These are phyloP conservation scores for Rhodinocichla rosea DNA, from an alignment of 2,113 vertebrate genomes.

Conservation along the genomic window DNA sequence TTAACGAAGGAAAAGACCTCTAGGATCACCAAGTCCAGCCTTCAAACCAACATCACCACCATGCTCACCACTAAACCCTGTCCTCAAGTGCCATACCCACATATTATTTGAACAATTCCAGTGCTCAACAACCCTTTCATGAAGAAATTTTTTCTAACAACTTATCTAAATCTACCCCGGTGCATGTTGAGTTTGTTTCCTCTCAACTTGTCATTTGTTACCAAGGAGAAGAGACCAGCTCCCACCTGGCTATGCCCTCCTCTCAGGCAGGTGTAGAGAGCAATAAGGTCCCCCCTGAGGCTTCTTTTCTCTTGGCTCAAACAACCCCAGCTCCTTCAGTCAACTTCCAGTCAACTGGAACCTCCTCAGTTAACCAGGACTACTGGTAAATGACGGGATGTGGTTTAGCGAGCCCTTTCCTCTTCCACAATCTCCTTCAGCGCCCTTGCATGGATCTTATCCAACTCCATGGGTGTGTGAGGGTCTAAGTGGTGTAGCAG, in stretches of 20 bases:
- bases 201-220: accelerated
- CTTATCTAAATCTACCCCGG: background rate
- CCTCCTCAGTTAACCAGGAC: background rate
- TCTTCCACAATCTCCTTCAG: background rate
- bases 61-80: background rate
- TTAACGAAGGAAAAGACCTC: background rate
- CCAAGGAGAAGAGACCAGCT: accelerated
- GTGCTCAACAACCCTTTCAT: background rate
- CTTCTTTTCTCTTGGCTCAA: background rate
- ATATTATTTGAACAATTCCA: background rate
- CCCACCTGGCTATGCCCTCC: background rate
- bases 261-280: background rate
- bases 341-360: background rate
- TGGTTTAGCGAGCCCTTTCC: background rate
- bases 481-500: background rate
- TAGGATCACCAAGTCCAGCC: background rate
- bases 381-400: background rate
- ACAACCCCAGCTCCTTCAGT: background rate
- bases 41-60: background rate
- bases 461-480: background rate
- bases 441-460: background rate
- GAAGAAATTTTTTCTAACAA: background rate
- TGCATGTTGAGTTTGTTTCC: background rate
- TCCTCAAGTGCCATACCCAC: background rate
- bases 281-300: background rate